These are phyloP conservation scores for Drosophila diplacantha DNA, from an alignment of 2,888 invertebrate species.

Conservation along the genomic window DNA sequence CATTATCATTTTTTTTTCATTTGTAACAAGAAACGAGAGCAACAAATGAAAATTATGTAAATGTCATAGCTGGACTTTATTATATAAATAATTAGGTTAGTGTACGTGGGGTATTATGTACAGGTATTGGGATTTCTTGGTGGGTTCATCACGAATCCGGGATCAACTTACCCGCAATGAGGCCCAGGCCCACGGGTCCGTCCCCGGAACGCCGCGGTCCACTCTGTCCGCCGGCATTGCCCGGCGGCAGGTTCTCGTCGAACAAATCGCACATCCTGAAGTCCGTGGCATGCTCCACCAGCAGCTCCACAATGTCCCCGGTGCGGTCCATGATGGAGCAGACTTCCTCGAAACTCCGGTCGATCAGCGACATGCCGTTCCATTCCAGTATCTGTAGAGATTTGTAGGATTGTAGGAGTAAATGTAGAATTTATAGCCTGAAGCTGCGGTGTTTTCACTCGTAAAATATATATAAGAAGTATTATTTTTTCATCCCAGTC, in stretches of 20 bases:
- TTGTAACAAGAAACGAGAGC: slow-evolving; percentile 65
- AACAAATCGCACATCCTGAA: slow-evolving; percentile 84
- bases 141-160: not conserved
- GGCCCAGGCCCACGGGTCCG: slow-evolving; percentile 76
- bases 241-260: slow-evolving; percentile 83
- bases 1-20: slow-evolving; percentile 28
- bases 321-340: slow-evolving; percentile 92
- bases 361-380: slow-evolving; percentile 92
- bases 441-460: not conserved
- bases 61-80: slow-evolving; percentile 38
- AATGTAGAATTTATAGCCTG: not conserved
- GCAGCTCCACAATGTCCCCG: slow-evolving; percentile 90
- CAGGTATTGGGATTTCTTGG: not conserved
- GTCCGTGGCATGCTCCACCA: slow-evolving; percentile 90
- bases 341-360: slow-evolving; percentile 95
- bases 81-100: slow-evolving; percentile 6
- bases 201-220: slow-evolving; percentile 78
- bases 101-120: slow-evolving; percentile 4
- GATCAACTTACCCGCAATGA: slow-evolving; percentile 76
- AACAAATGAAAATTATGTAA: slow-evolving; percentile 64
- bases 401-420: not conserved
- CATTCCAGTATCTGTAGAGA: slow-evolving; percentile 88
- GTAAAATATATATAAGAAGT: not conserved
- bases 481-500: not conserved
- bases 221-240: slow-evolving; percentile 75